A percentile compares a stretch with the other conserved stretches of the same genome.
Evolutionary conservation across 2,113 vertebrate genomes (phyloP).

Genomic region (Microcebus jonahi): DNA sequence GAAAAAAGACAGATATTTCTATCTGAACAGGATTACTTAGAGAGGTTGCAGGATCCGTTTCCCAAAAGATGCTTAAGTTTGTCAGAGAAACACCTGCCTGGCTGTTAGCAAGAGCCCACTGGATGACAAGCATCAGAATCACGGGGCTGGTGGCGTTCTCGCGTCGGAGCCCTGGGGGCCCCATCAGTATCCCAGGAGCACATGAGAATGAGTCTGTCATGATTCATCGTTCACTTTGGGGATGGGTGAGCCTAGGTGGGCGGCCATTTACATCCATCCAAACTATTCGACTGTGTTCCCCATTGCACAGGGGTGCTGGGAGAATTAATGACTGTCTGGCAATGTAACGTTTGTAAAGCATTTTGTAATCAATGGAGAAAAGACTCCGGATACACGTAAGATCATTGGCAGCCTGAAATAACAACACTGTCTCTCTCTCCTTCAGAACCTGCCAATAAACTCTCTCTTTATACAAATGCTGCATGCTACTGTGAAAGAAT

Average conservation of each 20-base stretch:
- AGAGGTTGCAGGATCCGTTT: not conserved
- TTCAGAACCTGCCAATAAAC: not conserved
- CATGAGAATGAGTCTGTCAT: not conserved
- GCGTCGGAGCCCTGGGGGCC: not conserved
- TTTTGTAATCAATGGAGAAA: conserved; percentile 21
- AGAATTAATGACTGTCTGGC: not conserved
- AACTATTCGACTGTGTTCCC: not conserved
- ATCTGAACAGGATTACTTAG: not conserved
- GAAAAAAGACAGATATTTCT: not conserved
- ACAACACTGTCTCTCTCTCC: not conserved
- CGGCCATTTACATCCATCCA: not conserved
- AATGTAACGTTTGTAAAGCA: not conserved
- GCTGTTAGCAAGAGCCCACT: not conserved
- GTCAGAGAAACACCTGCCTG: not conserved
- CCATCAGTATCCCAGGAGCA: not conserved
- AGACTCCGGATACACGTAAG: not conserved
- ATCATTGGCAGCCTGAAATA: not conserved
- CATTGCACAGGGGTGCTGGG: not conserved
- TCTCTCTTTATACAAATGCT: not conserved
- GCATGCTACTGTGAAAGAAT: not conserved
- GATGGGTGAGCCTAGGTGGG: not conserved
- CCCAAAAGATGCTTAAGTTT: not conserved
- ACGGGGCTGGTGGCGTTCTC: not conserved
- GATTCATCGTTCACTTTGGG: not conserved
- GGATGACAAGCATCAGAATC: not conserved